Evolutionary conservation across 2,888 invertebrate genomes (phyloP).

Genomic region (Lordiphosa andalusiaca): DNA sequence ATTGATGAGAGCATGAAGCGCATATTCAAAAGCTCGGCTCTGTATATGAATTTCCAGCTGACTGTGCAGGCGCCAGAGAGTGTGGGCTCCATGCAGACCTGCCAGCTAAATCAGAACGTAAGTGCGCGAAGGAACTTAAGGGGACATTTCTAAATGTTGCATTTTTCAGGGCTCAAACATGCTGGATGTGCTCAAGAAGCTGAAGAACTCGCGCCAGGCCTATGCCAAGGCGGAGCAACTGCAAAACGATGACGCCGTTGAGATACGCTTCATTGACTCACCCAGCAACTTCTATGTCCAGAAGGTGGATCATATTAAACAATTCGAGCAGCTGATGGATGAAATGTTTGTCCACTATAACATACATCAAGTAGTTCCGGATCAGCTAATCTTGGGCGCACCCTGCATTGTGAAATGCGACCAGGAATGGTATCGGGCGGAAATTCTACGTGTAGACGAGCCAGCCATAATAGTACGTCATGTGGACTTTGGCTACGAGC

Average conservation of each 20-base stretch:
- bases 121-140: constrained; percentile 4
- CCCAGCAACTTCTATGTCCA: constrained; percentile 89
- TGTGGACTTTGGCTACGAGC: constrained; percentile 97
- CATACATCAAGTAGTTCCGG: constrained; percentile 80
- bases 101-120: constrained; percentile 82
- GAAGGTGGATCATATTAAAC: constrained; percentile 83
- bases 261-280: constrained; percentile 81
- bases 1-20: constrained; percentile 84
- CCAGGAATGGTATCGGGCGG: constrained; percentile 94
- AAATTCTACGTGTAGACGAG: constrained; percentile 84
- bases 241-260: constrained; percentile 74
- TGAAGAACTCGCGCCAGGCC: constrained; percentile 71
- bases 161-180: constrained; percentile 60
- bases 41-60: constrained; percentile 84
- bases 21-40: constrained; percentile 86
- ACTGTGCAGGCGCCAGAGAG: constrained; percentile 86
- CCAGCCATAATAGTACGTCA: constrained; percentile 88
- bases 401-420: constrained; percentile 91
- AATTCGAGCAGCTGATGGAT: constrained; percentile 85
- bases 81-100: constrained; percentile 87
- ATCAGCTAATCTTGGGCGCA: constrained; percentile 82
- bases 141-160: no score
- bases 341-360: constrained; percentile 84
- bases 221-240: constrained; percentile 73
- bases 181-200: constrained; percentile 70